Percentiles rank a stretch among this genome's conserved stretches.
These are phyloP conservation scores for Hormiphora californensis DNA, from an alignment of 37 sponge, comb jelly and placozoan genomes.

Conservation along the genomic window DNA sequence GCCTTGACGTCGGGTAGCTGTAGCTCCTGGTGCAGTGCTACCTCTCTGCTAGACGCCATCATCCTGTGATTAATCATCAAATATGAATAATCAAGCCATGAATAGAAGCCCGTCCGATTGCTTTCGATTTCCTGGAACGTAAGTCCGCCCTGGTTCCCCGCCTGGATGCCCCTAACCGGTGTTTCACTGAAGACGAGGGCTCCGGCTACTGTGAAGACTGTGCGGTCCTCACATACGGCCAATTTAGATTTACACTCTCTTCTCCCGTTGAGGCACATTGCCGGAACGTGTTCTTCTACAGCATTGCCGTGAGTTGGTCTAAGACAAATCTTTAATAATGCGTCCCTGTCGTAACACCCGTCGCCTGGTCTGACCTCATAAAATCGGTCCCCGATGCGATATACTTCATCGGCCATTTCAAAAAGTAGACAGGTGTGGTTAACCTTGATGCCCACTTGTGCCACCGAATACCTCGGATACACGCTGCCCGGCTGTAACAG, in stretches of 20 bases:
- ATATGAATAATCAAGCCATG: no score
- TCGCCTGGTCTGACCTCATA: not conserved
- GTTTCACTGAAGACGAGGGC: not conserved
- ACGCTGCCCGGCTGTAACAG: not conserved
- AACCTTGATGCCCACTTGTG: not conserved
- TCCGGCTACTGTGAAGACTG: not conserved
- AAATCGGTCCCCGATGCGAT: not conserved
- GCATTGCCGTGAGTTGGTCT: not conserved
- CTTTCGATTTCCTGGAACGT: no score
- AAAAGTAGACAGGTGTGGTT: not conserved
- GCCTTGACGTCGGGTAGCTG: no score
- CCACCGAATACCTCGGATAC: not conserved
- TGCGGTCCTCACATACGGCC: not conserved
- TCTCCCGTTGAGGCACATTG: not conserved
- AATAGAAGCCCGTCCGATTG: no score
- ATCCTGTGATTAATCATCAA: no score
- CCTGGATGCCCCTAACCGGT: not conserved
- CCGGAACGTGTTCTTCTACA: not conserved
- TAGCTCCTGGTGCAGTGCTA: no score
- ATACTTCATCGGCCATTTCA: not conserved
- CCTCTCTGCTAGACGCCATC: no score
- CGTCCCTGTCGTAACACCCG: not conserved
- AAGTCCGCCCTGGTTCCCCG: no score
- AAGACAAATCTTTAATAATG: not conserved
- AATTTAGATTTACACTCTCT: not conserved